Conservation (phyloP, 2,888 invertebrate species). For the Nowickia ferox region DNA sequence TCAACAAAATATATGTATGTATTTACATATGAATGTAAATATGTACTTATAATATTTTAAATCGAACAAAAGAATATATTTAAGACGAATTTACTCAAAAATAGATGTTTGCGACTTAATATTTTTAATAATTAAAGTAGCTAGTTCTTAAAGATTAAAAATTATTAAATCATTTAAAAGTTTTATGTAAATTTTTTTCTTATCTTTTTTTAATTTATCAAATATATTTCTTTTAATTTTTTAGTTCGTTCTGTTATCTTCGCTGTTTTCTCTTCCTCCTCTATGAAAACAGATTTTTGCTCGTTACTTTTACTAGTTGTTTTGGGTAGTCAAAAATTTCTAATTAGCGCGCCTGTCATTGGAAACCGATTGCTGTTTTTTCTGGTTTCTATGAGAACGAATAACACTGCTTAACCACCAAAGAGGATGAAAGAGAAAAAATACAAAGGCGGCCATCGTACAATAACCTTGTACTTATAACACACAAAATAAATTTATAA, state of each 20-base stretch:
- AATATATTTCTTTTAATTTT: constrained; percentile 15
- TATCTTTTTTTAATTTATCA: neutral
- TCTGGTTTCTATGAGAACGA: constrained; percentile 59
- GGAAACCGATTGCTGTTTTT: constrained; percentile 43
- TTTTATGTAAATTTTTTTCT: constrained; percentile 9
- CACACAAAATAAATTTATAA: constrained; percentile 60
- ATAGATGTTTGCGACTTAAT: neutral
- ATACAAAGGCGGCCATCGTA: constrained; percentile 71
- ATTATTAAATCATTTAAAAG: neutral
- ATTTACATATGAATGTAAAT: neutral
- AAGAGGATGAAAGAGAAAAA: constrained; percentile 50
- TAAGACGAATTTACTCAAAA: neutral
- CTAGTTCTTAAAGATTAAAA: neutral
- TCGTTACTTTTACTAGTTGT: constrained; percentile 53
- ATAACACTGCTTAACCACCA: constrained; percentile 5
- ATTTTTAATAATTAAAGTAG: neutral
- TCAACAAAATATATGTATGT: constrained; percentile 9
- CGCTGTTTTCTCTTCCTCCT: constrained; percentile 31
- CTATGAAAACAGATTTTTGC: constrained; percentile 32
- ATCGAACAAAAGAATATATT: neutral
- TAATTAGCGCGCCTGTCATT: constrained; percentile 66
- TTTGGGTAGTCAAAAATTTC: constrained; percentile 41
- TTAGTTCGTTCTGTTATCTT: constrained; percentile 10
- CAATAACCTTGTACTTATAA: constrained; percentile 76
- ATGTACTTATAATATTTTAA: neutral